These are phyloP conservation scores for Lampris megalopsis DNA, from an alignment of 2,113 vertebrate genomes.

Conservation along the genomic window DNA sequence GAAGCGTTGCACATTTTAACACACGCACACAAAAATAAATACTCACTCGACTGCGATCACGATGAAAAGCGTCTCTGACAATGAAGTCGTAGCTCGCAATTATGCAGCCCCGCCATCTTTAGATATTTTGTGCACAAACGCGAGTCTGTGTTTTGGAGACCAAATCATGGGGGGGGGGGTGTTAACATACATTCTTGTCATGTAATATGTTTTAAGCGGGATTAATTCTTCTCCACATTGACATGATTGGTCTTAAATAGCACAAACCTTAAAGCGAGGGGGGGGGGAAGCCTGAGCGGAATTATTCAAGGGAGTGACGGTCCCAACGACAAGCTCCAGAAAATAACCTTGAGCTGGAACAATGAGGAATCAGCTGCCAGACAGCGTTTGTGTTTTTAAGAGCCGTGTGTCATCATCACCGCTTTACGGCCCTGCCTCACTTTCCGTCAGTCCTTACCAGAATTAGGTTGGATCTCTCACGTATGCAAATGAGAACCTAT, in stretches of 20 bases:
- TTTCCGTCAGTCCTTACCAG: constrained; percentile 80
- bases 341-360: constrained; percentile 81
- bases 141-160: constrained; percentile 68
- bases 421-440: constrained; percentile 72
- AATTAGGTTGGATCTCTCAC: constrained; percentile 87
- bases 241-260: constrained; percentile 83
- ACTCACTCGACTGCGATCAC: neutral
- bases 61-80: constrained; percentile 57
- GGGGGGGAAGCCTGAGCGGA: constrained; percentile 72
- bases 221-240: constrained; percentile 77
- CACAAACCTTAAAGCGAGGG: constrained; percentile 76
- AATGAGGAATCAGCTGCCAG: constrained; percentile 78
- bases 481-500: constrained; percentile 86
- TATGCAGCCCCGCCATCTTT: constrained; percentile 70
- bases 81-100: constrained; percentile 51
- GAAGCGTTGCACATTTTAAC: no score
- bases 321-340: constrained; percentile 68
- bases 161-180: constrained; percentile 55
- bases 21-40: constrained; percentile 51
- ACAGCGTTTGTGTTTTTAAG: constrained; percentile 72
- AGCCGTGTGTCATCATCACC: constrained; percentile 67
- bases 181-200: constrained; percentile 68
- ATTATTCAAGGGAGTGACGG: constrained; percentile 77
- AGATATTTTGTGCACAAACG: constrained; percentile 33
- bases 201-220: constrained; percentile 76